phyloP scores from a whole-genome alignment of 92 coral and sea anemone species.

The Porites cylindrica region DNA sequence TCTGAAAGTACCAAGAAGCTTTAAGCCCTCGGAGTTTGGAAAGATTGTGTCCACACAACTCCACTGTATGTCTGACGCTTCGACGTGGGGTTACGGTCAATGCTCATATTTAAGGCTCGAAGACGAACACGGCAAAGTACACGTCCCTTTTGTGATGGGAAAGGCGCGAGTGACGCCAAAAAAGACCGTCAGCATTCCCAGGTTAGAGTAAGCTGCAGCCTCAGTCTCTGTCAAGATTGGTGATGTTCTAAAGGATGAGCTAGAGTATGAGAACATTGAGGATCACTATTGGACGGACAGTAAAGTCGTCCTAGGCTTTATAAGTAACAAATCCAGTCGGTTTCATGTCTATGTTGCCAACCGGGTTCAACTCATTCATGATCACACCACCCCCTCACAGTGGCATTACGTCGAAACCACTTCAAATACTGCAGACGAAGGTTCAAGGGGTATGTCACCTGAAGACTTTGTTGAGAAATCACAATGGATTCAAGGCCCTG shows the following conservation, averaged over 20 bases:
- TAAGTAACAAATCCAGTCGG: constrained; percentile 65
- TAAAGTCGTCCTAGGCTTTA: constrained; percentile 66
- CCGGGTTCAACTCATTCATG: constrained; percentile 57
- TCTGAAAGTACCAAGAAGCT: constrained; percentile 62
- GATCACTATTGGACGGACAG: constrained; percentile 76
- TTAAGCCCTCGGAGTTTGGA: constrained; percentile 70
- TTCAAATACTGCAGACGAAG: constrained; percentile 67
- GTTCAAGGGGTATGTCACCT: constrained; percentile 68
- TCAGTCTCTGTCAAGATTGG: constrained; percentile 64
- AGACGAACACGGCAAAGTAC: constrained; percentile 60
- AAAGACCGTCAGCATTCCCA: constrained; percentile 35
- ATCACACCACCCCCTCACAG: constrained; percentile 57
- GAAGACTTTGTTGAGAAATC: constrained; percentile 71
- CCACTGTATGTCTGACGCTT: constrained; percentile 70
- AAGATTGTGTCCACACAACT: constrained; percentile 60
- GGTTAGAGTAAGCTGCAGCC: constrained; percentile 70
- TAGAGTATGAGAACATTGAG: too few species aligned
- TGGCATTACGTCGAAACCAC: constrained; percentile 61
- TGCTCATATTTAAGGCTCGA: constrained; percentile 69
- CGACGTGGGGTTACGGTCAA: constrained; percentile 63
- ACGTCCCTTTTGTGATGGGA: constrained; percentile 59
- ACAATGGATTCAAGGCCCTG: constrained; percentile 63
- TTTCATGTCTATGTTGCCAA: constrained; percentile 68
- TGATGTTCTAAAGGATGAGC: not conserved
- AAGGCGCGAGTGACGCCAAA: constrained; percentile 67